A percentile compares a stretch with the other conserved stretches of the same genome.
Evolutionary conservation across 1,140 invertebrate species (phyloP).

Genomic region (Ceratosolen solmsi): DNA sequence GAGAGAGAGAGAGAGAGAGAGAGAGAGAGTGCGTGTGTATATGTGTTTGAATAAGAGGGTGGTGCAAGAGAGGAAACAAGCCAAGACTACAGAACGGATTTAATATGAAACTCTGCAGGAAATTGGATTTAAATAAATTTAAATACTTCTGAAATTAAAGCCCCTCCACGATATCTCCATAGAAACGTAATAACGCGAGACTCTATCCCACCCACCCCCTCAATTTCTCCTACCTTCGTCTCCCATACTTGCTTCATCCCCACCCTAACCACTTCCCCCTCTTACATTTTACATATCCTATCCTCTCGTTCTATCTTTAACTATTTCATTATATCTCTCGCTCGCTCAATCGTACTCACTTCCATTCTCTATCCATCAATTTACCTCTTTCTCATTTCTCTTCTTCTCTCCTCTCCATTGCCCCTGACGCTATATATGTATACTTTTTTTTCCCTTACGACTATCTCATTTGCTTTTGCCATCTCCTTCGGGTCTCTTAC

Average conservation of each 20-base stretch:
- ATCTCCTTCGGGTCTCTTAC: background rate
- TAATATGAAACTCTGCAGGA: slow-evolving; percentile 66
- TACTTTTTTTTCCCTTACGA: background rate
- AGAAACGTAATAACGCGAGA: slow-evolving; percentile 68
- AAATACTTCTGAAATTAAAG: slow-evolving; percentile 73
- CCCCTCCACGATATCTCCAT: slow-evolving; percentile 69
- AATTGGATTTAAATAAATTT: slow-evolving; percentile 72
- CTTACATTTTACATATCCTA: slow-evolving; percentile 5
- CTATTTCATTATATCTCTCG: background rate
- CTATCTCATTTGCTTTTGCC: background rate
- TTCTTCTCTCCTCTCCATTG: background rate
- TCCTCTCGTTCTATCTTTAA: slow-evolving; percentile 6
- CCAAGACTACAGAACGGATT: slow-evolving; percentile 59
- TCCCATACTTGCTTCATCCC: background rate
- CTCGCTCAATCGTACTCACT: background rate
- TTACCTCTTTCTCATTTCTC: background rate
- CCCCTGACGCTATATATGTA: background rate
- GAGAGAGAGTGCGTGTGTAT: no score
- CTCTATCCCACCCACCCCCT: slow-evolving; percentile 50
- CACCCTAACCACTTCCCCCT: background rate
- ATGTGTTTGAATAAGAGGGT: slow-evolving; percentile 10
- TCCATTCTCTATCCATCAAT: slow-evolving; percentile 14
- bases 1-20: no score
- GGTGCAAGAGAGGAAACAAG: slow-evolving; percentile 40
- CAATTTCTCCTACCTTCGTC: slow-evolving; percentile 46